Percentiles rank a stretch among this genome's conserved stretches.
Conservation (phyloP, 2,888 invertebrate species). For the Cyclophora punctaria region DNA sequence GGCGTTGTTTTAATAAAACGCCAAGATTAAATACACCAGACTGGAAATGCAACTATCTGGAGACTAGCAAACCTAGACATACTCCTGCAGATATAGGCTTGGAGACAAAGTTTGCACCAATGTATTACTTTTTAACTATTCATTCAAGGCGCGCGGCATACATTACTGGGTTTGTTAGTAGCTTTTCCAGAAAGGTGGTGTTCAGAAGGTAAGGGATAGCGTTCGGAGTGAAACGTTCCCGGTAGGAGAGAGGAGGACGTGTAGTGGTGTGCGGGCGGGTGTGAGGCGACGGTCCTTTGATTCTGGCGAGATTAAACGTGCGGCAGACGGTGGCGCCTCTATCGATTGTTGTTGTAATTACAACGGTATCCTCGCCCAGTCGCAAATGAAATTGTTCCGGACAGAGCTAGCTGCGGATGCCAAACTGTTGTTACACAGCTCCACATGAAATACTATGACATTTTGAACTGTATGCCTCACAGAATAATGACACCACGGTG, state of each 20-base stretch:
- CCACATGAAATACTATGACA: constrained; percentile 29
- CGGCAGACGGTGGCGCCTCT: constrained; percentile 75
- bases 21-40: constrained; percentile 52
- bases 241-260: constrained; percentile 27
- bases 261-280: constrained; percentile 46
- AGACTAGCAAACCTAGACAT: constrained; percentile 62
- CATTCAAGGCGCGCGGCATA: constrained; percentile 10
- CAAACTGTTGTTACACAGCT: constrained; percentile 56
- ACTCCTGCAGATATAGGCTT: constrained; percentile 62
- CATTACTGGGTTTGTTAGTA: constrained; percentile 28
- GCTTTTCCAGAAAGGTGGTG: not conserved
- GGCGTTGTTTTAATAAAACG: constrained; percentile 62
- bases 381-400: constrained; percentile 76
- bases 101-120: constrained; percentile 62
- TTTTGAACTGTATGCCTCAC: constrained; percentile 41
- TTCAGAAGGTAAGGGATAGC: constrained; percentile 31
- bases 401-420: constrained; percentile 66
- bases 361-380: constrained; percentile 73
- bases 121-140: constrained; percentile 40
- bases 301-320: constrained; percentile 74
- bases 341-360: constrained; percentile 77
- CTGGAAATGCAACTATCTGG: constrained; percentile 70
- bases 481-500: constrained; percentile 20
- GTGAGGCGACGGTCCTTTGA: constrained; percentile 72
- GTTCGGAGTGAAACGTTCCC: constrained; percentile 5